Base-by-base conservation (phyloP, 2,113 vertebrate genomes). In the Calyptomena viridis region DNA sequence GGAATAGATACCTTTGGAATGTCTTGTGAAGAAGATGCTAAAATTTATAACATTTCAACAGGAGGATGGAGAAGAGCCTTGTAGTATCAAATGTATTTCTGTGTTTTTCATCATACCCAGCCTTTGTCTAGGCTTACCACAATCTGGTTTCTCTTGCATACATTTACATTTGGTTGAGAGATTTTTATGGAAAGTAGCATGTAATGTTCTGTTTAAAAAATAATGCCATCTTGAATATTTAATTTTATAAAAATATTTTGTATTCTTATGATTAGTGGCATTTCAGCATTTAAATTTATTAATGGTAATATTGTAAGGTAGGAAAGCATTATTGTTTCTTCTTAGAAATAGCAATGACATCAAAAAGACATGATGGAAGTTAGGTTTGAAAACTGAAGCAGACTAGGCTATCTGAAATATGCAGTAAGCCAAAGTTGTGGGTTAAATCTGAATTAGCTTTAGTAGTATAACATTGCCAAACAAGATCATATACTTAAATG, bases 381-480 rank as follows among this genome's bases (percentile, higher is more conserved):
- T 71, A 85, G 69, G 49, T 46, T 93, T 91, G 66, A 89, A 89
- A 74, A 55, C 39, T 58, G 53, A 56, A 84, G 66, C 28, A 53
- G 81, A 93, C 76, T 33, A 64, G 37, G 12, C 63, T 53, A 4
- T 53, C 59, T 91, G 40, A 73, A 33, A 49, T 55, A 40, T 15
- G 39, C 50, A 84, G 58, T 30, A 87, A 69, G 50, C 18, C 39
- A 71, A 73, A 89, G 80, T 19, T 95, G 56, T 77, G 44, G 75
- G 85, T 92, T 72, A 49, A 67, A 89, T 84, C 39, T 84, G 39
- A 93, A 92, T 89, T 92, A 39, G 40, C 40, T 75, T 96, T 27
- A 62, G 56, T 68, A 44, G 24, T 69, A 59, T 46, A 90, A 72
- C 39, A 59, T 55, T 92, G 56, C 55, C 37, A 90, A 92, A 67